These are phyloP conservation scores for Limnephilus auricula DNA, from an alignment of 2,888 invertebrate species.

Conservation along the genomic window DNA sequence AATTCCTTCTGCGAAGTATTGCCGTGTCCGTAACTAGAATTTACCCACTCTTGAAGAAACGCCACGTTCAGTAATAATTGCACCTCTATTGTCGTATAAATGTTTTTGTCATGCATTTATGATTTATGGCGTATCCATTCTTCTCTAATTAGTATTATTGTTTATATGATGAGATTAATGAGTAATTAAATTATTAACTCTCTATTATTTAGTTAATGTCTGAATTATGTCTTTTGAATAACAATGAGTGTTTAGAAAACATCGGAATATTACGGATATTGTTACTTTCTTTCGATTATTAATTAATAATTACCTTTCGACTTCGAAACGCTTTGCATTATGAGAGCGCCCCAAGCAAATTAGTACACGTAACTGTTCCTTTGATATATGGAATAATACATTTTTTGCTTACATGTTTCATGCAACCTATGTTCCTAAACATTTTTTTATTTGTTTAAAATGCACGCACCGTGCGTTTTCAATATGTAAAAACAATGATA, in stretches of 20 bases:
- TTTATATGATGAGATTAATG: background rate
- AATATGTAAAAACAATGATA: background rate
- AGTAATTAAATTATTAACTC: background rate
- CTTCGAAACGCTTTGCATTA: background rate
- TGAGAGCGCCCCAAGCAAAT: background rate
- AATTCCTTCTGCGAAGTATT: background rate
- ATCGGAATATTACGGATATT: background rate
- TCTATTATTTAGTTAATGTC: background rate
- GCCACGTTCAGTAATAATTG: background rate
- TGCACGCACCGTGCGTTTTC: background rate
- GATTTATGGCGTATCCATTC: background rate
- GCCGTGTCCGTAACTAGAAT: background rate
- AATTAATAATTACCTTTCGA: background rate
- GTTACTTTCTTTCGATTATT: background rate
- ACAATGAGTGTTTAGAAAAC: slow-evolving; percentile 1
- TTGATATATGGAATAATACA: background rate
- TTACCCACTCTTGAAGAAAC: background rate
- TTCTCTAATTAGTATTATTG: background rate
- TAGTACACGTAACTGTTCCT: background rate
- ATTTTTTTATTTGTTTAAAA: background rate
- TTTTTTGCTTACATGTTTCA: background rate
- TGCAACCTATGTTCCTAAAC: background rate
- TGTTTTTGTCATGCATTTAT: background rate
- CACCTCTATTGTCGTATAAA: background rate
- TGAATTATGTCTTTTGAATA: background rate